Percentiles rank a stretch among this genome's conserved stretches.
Evolutionary conservation across 2,797 vertebrate genomes (phyloP).

Genomic region (Apogon hyalosoma): DNA sequence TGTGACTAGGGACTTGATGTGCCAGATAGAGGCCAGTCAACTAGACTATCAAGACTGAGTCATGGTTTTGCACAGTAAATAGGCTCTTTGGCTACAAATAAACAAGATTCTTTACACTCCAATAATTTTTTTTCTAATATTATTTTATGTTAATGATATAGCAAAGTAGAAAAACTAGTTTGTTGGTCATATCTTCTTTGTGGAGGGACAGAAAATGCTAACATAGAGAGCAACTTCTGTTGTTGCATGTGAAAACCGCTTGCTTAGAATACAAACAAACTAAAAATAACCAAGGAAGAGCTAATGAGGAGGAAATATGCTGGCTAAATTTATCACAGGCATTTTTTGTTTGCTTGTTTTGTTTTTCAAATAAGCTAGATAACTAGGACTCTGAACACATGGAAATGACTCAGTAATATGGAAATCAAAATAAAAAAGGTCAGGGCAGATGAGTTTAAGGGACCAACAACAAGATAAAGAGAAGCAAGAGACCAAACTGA

Average conservation of each 20-base stretch:
- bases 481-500: no score
- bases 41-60: constrained; percentile 1
- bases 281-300: constrained; percentile 55
- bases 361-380: constrained; percentile 52
- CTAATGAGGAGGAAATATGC: constrained; percentile 65
- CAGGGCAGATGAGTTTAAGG: constrained; percentile 14
- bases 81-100: not conserved
- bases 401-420: constrained; percentile 36
- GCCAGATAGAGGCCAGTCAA: not conserved
- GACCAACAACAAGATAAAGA: constrained; percentile 13
- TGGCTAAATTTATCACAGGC: constrained; percentile 55
- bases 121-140: not conserved
- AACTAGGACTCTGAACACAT: constrained; percentile 5
- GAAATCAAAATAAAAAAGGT: constrained; percentile 24
- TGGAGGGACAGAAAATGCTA: not conserved
- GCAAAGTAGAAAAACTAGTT: not conserved
- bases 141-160: constrained; percentile 7
- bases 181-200: not conserved
- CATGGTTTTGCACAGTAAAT: constrained; percentile 16
- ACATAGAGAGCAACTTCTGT: not conserved
- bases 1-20: not conserved
- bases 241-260: constrained; percentile 22
- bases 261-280: constrained; percentile 22
- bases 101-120: not conserved
- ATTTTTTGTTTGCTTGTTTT: constrained; percentile 39